Base-by-base conservation (phyloP, 2,797 vertebrate genomes). In the Limnodromus scolopaceus region DNA sequence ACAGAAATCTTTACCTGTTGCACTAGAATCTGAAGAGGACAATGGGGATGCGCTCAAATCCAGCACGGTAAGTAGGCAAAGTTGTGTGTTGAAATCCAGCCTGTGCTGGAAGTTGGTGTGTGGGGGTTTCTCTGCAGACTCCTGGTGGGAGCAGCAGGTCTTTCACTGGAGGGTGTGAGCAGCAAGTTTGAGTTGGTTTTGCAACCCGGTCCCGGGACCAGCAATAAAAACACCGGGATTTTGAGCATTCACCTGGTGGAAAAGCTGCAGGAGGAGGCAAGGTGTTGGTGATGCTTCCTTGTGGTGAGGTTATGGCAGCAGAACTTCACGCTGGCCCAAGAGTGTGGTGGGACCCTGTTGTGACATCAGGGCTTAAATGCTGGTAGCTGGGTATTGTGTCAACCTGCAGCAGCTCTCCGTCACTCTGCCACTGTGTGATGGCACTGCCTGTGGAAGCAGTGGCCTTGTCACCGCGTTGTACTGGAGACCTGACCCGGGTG, bases 1-100 rank as follows among this genome's bases (percentile, higher is more conserved):
- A 85, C 99, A 99, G 97, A 99, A 98, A 98, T 99, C 99, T 97
- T 98, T 98, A 94, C 99, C 99, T 96, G 99, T 99, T 98, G 98
- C 98, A 84, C 98, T 98, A 87, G 99, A 99, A 95, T 98, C 98
- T 15, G 98, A 99, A 36, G 99, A 99, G 94, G 98, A 98, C 96
- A 98, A 97, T 66, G 98, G 98, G 95, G 98, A 96, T 16, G 98
- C 98, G 97, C 98, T 98, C 98, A 99, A 99, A 98, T 97, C 98
- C 93, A 98, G 98, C 97, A 98, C 99, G 97, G 99, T 99, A 97
- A 99, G 99, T 97, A 63, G 53, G 38, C 5, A 7, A 71, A n/a
- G 6, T 1, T 1, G 20, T 1, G 17, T 2, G 19, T 10, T 68
- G 41, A 10, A 12, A 46, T 12, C 28, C 51, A 32, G 32, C 2